Conservation (phyloP, 1,140 invertebrate species). For the Leptinotarsa undecemlineata region DNA sequence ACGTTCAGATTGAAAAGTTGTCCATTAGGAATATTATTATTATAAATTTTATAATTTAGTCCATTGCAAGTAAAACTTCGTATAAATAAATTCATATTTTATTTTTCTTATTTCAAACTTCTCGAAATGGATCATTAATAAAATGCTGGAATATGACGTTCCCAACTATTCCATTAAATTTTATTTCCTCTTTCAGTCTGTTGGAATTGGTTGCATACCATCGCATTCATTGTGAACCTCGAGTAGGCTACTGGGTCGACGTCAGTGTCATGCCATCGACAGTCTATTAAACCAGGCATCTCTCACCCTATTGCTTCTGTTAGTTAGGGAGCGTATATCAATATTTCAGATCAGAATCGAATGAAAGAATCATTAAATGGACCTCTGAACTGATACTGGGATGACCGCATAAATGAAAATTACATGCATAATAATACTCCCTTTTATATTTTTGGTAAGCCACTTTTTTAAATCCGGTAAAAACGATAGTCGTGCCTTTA, state of each 20-base stretch:
- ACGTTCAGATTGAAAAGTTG: too few species aligned
- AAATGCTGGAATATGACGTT: constrained; percentile 11
- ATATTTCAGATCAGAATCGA: too few species aligned
- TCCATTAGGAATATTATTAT: too few species aligned
- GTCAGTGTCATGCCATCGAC: constrained; percentile 47
- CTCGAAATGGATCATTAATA: constrained; percentile 2
- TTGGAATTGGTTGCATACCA: constrained; percentile 44
- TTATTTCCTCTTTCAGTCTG: constrained; percentile 32
- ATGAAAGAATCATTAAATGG: too few species aligned
- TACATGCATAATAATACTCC: too few species aligned
- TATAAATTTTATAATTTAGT: too few species aligned
- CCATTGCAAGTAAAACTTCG: too few species aligned
- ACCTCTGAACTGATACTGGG: too few species aligned
- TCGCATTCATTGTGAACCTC: constrained; percentile 40
- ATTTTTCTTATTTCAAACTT: constrained; percentile 5
- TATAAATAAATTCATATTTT: neutral
- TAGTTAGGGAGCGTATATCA: neutral
- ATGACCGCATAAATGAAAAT: too few species aligned
- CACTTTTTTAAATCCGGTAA: too few species aligned
- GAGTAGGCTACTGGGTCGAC: constrained; percentile 45
- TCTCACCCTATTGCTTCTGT: neutral
- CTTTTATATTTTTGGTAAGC: too few species aligned
- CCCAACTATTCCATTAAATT: constrained; percentile 40
- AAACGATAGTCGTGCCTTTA: too few species aligned
- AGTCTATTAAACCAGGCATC: constrained; percentile 41